Evolutionary conservation across 2,797 vertebrate genomes (phyloP).

Genomic region (Cercopithecus diana): DNA sequence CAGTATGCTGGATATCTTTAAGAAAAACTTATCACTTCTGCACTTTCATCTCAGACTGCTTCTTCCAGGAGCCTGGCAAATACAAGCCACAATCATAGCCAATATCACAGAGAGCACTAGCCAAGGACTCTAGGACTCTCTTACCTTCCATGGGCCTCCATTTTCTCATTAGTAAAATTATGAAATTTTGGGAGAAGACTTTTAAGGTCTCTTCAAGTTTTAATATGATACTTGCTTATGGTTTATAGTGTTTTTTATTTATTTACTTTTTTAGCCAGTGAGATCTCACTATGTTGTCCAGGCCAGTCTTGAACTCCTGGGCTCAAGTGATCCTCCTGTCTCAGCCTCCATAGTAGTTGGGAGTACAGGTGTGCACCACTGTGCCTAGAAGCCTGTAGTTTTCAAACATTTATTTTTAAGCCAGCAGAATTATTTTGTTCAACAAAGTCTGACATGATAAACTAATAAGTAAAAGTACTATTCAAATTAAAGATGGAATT

Average conservation of each 20-base stretch:
- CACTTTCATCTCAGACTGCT: neutral
- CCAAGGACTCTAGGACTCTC: neutral
- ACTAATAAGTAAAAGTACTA: neutral
- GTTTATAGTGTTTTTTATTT: neutral
- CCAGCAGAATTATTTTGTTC: neutral
- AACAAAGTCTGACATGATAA: neutral
- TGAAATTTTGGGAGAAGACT: neutral
- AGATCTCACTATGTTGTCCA: neutral
- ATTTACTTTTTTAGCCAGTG: neutral
- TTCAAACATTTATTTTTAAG: conserved; percentile 36
- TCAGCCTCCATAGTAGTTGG: neutral
- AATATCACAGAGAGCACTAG: neutral
- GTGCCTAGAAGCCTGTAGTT: neutral
- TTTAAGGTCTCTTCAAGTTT: neutral
- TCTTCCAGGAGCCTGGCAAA: neutral
- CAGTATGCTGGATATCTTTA: neutral
- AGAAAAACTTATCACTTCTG: neutral
- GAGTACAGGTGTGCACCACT: neutral
- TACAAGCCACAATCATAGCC: neutral
- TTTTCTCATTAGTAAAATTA: neutral
- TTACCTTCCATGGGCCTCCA: neutral
- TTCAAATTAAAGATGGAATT: neutral
- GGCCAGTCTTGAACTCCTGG: neutral
- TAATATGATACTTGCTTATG: neutral
- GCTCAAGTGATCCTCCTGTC: neutral